Percentiles rank a stretch among this genome's conserved stretches.
phyloP scores from a whole-genome alignment of 2,888 invertebrate species.

The Drosophila leonis region DNA sequence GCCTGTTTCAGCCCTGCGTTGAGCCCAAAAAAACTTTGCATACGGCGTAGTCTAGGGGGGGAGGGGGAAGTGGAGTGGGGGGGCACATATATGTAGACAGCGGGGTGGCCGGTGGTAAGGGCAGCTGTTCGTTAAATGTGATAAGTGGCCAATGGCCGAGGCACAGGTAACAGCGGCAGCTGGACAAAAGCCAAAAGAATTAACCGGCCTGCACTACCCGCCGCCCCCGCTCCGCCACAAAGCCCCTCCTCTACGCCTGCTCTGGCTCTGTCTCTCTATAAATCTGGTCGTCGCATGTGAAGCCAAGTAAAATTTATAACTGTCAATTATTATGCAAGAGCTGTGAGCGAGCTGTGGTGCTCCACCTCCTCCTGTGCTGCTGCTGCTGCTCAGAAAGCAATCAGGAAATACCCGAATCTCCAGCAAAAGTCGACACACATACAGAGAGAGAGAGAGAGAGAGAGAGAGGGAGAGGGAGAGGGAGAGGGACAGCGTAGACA shows the following conservation, averaged over 20 bases:
- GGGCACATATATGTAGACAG: background rate
- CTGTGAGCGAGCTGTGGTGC: constrained; percentile 59
- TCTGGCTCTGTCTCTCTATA: background rate
- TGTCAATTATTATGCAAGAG: constrained; percentile 81
- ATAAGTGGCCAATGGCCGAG: constrained; percentile 34
- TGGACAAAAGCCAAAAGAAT: constrained; percentile 70
- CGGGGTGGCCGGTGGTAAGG: background rate
- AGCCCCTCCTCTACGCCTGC: background rate
- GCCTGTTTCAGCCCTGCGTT: constrained; percentile 24
- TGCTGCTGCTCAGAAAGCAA: constrained; percentile 44
- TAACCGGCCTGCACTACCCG: constrained; percentile 28
- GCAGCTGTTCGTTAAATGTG: constrained; percentile 33
- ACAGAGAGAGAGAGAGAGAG: background rate
- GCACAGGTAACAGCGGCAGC: constrained; percentile 24
- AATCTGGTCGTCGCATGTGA: constrained; percentile 37
- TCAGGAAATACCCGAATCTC: constrained; percentile 74
- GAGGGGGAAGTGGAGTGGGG: background rate
- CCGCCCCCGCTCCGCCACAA: background rate
- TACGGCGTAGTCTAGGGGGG: background rate
- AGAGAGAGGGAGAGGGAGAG: background rate
- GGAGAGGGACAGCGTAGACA: background rate
- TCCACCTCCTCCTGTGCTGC: constrained; percentile 15
- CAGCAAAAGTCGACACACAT: constrained; percentile 17
- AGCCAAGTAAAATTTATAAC: constrained; percentile 75
- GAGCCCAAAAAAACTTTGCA: constrained; percentile 53